Evolutionary conservation across 2,113 vertebrate species (phyloP).

Genomic region (Rhinichthys klamathensis): DNA sequence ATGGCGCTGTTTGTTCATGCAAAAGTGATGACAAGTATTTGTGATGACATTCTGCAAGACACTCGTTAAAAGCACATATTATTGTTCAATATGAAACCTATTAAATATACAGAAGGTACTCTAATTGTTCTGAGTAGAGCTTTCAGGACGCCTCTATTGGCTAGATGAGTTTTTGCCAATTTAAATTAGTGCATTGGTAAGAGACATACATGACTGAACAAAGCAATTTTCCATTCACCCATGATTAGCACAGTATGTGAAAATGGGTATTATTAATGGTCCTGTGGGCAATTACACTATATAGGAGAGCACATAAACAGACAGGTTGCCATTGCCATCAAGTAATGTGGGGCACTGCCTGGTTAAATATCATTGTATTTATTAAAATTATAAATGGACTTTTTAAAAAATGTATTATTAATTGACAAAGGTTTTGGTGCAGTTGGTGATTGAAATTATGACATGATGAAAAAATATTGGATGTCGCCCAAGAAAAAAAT

Average conservation of each 20-base stretch:
- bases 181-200: conserved; percentile 47
- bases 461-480: not conserved
- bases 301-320: conserved; percentile 38
- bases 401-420: too few species aligned
- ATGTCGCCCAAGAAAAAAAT: not conserved
- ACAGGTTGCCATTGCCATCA: conserved; percentile 41
- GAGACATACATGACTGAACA: conserved; percentile 47
- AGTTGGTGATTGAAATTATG: not conserved
- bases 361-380: conserved; percentile 31
- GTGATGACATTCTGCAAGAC: not conserved
- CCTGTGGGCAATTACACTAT: conserved; percentile 49
- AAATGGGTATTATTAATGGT: conserved; percentile 56
- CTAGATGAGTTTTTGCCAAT: conserved; percentile 32
- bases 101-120: not conserved
- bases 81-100: conserved; percentile 10
- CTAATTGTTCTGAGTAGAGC: not conserved
- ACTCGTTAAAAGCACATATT: not conserved
- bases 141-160: conserved; percentile 37
- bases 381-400: not conserved
- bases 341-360: conserved; percentile 35
- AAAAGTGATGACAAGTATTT: not conserved
- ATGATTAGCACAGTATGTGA: conserved; percentile 59
- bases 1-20: not conserved
- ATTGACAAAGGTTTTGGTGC: not conserved
- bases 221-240: conserved; percentile 55